A percentile compares a stretch with the other conserved stretches of the same genome.
phyloP scores from a whole-genome alignment of 2,113 vertebrate genomes.

The Percopsis transmontana region DNA sequence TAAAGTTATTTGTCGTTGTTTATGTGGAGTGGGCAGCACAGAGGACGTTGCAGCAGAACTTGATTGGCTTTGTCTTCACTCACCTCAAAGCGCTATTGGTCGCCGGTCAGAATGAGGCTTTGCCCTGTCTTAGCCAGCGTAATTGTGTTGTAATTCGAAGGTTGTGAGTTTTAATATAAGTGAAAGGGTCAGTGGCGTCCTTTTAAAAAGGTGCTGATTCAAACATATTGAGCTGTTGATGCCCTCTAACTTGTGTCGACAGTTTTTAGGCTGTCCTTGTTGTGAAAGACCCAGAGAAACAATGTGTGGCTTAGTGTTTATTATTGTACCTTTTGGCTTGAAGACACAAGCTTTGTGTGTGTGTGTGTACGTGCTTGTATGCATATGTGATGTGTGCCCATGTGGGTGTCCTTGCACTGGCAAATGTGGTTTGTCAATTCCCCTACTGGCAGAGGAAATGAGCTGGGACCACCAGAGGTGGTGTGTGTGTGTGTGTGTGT shows the following conservation, averaged over 20 bases:
- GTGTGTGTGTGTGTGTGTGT: slow-evolving; percentile 51
- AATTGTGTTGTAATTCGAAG: slow-evolving; percentile 22
- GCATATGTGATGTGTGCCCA: slow-evolving; percentile 49
- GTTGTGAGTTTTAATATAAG: slow-evolving; percentile 41
- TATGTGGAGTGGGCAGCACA: slow-evolving; percentile 66
- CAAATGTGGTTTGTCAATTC: slow-evolving; percentile 57
- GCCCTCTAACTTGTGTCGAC: slow-evolving; percentile 42
- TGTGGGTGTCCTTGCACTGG: slow-evolving; percentile 65
- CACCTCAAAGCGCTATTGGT: slow-evolving; percentile 35
- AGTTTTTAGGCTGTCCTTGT: neutral
- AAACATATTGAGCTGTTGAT: slow-evolving; percentile 55
- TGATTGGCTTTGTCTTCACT: slow-evolving; percentile 54
- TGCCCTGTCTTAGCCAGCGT: slow-evolving; percentile 51
- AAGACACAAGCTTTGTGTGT: slow-evolving; percentile 47
- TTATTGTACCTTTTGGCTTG: slow-evolving; percentile 32
- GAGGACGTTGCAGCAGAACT: slow-evolving; percentile 55
- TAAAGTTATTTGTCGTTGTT: slow-evolving; percentile 74
- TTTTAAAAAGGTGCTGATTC: slow-evolving; percentile 62
- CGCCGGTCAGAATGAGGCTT: slow-evolving; percentile 54
- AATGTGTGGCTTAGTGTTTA: slow-evolving; percentile 27
- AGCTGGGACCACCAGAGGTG: slow-evolving; percentile 79
- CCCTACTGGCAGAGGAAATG: slow-evolving; percentile 74
- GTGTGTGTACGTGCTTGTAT: slow-evolving; percentile 51
- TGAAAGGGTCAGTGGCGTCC: slow-evolving; percentile 57
- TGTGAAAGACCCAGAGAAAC: slow-evolving; percentile 11